These are phyloP conservation scores for Dipodomys spectabilis DNA, from an alignment of 2,113 vertebrate genomes.

Conservation along the genomic window DNA sequence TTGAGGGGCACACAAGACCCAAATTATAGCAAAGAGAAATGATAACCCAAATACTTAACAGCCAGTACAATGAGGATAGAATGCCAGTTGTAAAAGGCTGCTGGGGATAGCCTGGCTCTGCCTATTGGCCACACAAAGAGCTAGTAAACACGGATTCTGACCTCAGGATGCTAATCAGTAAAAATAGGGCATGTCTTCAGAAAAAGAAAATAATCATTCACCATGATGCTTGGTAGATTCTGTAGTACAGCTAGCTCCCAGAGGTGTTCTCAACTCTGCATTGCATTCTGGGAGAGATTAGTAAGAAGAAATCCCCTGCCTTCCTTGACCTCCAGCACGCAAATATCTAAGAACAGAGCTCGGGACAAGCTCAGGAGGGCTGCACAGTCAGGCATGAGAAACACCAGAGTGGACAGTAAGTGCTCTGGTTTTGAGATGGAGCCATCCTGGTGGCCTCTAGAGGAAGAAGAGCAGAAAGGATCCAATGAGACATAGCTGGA, in stretches of 20 bases:
- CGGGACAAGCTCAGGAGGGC: background rate
- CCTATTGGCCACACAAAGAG: background rate
- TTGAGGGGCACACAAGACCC: too few species aligned
- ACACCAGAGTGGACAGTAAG: accelerated
- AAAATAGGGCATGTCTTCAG: background rate
- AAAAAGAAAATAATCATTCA: background rate
- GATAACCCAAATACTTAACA: background rate
- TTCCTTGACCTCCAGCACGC: background rate
- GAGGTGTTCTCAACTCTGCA: background rate
- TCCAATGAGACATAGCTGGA: background rate
- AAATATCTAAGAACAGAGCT: background rate
- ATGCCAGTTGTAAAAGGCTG: background rate
- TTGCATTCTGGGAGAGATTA: background rate
- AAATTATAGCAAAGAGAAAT: background rate
- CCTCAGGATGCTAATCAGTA: background rate
- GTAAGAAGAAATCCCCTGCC: background rate
- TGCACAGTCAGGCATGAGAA: background rate
- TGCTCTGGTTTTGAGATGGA: background rate
- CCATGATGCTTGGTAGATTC: accelerated
- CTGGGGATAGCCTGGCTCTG: too few species aligned
- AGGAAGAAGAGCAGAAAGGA: background rate
- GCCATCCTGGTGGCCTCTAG: background rate
- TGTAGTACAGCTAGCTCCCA: background rate
- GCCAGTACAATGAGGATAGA: background rate
- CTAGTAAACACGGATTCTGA: background rate